phyloP scores from a whole-genome alignment of 1,140 invertebrate genomes.

The Cydia amplana region DNA sequence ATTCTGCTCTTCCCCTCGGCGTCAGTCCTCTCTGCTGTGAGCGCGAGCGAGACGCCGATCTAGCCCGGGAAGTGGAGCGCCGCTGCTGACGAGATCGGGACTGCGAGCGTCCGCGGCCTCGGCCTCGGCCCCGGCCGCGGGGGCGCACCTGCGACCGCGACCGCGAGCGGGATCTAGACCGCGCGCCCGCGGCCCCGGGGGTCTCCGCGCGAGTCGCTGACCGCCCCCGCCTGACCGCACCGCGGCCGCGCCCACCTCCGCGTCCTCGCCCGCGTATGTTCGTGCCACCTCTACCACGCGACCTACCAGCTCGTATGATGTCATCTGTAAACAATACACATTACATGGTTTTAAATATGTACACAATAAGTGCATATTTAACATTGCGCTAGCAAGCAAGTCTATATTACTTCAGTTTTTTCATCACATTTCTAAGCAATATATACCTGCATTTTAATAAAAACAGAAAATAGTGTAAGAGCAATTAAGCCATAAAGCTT shows the following conservation, averaged over 20 bases:
- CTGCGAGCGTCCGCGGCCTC: slow-evolving; percentile 48
- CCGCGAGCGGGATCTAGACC: slow-evolving; percentile 23
- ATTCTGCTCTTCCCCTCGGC: slow-evolving; percentile 65
- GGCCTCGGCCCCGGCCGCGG: slow-evolving; percentile 51
- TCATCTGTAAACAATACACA: slow-evolving; percentile 58
- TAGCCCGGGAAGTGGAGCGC: slow-evolving; percentile 53
- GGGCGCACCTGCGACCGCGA: slow-evolving; percentile 53
- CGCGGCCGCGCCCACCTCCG: slow-evolving; percentile 16
- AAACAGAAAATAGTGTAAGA: too few relatives aligned
- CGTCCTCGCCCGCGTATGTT: slow-evolving; percentile 33
- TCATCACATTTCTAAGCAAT: too few relatives aligned
- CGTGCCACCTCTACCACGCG: slow-evolving; percentile 61
- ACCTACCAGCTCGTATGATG: slow-evolving; percentile 62
- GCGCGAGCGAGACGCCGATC: slow-evolving; percentile 60
- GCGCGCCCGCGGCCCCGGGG: not conserved
- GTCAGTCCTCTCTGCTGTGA: slow-evolving; percentile 61
- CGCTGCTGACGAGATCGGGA: slow-evolving; percentile 54
- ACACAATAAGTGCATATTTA: too few relatives aligned
- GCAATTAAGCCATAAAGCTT: too few relatives aligned
- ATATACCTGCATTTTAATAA: too few relatives aligned
- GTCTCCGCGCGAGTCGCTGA: not conserved
- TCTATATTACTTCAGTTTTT: too few relatives aligned
- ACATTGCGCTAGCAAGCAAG: too few relatives aligned
- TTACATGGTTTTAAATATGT: not conserved
- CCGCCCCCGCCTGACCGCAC: not conserved